phyloP scores from a whole-genome alignment of 2,888 invertebrate species.

The Napeogenes sylphis region DNA sequence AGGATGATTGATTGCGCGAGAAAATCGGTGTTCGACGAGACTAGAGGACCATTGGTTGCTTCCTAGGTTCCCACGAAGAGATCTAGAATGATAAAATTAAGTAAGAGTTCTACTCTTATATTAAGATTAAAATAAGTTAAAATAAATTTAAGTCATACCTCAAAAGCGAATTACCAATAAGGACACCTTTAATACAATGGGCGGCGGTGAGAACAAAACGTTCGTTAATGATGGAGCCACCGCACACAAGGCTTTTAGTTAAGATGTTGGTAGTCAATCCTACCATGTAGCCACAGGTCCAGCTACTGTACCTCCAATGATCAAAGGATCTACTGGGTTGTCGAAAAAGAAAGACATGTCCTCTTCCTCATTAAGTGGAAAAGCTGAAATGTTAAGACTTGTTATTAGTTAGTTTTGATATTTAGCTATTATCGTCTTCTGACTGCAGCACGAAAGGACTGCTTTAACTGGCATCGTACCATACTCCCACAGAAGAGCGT shows the following conservation, averaged over 20 bases:
- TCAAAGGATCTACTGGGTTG: conserved; percentile 43
- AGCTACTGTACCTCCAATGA: conserved; percentile 50
- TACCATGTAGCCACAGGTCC: conserved; percentile 44
- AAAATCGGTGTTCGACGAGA: conserved; percentile 42
- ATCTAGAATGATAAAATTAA: not conserved
- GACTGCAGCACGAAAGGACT: no score
- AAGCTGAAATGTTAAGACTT: conserved; percentile 38
- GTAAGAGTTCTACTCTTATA: not conserved
- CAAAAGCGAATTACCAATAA: not conserved
- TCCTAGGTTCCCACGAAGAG: not conserved
- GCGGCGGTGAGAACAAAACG: conserved; percentile 10
- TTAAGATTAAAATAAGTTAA: not conserved
- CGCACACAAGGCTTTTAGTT: conserved; percentile 9
- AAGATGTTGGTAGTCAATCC: conserved; percentile 3
- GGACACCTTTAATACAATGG: not conserved
- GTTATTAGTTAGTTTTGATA: no score
- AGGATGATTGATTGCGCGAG: conserved; percentile 52
- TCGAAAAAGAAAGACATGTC: conserved; percentile 50
- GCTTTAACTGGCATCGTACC: no score
- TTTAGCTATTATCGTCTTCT: no score
- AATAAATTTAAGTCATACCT: not conserved
- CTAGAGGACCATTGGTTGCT: conserved; percentile 49
- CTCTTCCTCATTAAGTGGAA: conserved; percentile 43
- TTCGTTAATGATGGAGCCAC: conserved; percentile 15
- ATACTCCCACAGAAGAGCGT: no score